phyloP scores from a whole-genome alignment of 2,113 vertebrate species.

The Calidris pugnax region DNA sequence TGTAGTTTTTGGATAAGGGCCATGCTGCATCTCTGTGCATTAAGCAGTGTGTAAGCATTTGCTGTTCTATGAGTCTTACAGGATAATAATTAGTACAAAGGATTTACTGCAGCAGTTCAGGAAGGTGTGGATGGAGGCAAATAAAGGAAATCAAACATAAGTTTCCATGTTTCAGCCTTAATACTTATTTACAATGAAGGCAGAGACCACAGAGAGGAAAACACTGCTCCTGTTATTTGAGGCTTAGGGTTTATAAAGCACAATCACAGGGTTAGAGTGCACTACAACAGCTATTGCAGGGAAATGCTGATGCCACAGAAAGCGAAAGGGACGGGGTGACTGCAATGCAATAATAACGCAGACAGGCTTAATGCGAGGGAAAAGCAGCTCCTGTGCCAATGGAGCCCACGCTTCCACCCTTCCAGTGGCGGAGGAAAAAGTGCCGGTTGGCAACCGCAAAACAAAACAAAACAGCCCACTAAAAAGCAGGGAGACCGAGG shows the following conservation, averaged over 20 bases:
- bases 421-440: conserved; percentile 20
- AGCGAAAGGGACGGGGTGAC: conserved; percentile 36
- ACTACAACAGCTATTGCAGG: conserved; percentile 11
- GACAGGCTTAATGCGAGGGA: conserved; percentile 67
- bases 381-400: conserved; percentile 56
- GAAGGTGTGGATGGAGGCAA: conserved; percentile 29
- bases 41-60: background rate
- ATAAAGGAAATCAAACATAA: background rate
- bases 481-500: background rate
- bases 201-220: background rate
- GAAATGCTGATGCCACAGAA: conserved; percentile 75
- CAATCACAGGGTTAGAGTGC: conserved; percentile 14
- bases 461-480: conserved; percentile 20
- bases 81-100: conserved; percentile 24
- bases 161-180: background rate
- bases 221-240: background rate
- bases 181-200: background rate
- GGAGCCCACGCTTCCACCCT: background rate
- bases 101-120: background rate
- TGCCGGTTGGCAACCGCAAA: background rate
- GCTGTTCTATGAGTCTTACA: background rate
- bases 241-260: conserved; percentile 34
- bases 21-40: background rate
- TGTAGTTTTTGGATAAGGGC: conserved; percentile 15
- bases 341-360: conserved; percentile 62